These are phyloP conservation scores for Pantherophis guttatus DNA, from an alignment of 2,113 vertebrate species.

Conservation along the genomic window DNA sequence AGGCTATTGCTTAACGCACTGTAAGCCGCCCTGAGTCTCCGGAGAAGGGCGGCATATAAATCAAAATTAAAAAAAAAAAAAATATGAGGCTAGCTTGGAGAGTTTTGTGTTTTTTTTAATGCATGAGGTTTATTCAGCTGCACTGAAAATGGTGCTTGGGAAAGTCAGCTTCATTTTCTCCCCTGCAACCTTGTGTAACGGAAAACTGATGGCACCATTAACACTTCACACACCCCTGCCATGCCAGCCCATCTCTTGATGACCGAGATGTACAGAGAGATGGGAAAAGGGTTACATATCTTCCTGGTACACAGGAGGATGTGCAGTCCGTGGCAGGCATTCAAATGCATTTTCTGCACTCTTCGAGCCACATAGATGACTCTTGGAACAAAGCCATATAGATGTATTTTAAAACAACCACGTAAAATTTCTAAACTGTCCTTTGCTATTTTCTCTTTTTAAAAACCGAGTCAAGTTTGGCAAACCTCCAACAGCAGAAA, in stretches of 20 bases:
- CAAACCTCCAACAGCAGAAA: rapidly evolving
- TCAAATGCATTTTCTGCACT: slow-evolving; percentile 20
- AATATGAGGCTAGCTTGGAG: background rate
- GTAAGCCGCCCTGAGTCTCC: too few relatives aligned
- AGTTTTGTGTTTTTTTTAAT: too few relatives aligned
- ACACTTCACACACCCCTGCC: background rate
- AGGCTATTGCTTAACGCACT: too few relatives aligned
- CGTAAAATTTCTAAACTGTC: slow-evolving; percentile 18
- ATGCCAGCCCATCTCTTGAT: slow-evolving; percentile 43
- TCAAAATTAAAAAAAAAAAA: too few relatives aligned
- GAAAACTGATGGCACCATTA: slow-evolving; percentile 49
- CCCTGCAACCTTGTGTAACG: background rate
- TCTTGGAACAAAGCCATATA: slow-evolving; percentile 5
- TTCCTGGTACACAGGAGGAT: slow-evolving; percentile 21
- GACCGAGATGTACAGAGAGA: background rate
- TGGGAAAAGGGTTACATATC: slow-evolving; percentile 32
- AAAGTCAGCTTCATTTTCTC: slow-evolving; percentile 10
- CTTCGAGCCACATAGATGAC: slow-evolving; percentile 2
- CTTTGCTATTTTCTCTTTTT: background rate
- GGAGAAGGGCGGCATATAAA: too few relatives aligned
- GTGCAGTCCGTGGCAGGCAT: slow-evolving; percentile 40
- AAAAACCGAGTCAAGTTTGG: background rate
- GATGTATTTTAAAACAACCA: slow-evolving; percentile 15
- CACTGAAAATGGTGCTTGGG: background rate
- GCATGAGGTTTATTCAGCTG: rapidly evolving